phyloP scores from a whole-genome alignment of 64 coral and sea anemone genomes.

The Montipora capricornis region DNA sequence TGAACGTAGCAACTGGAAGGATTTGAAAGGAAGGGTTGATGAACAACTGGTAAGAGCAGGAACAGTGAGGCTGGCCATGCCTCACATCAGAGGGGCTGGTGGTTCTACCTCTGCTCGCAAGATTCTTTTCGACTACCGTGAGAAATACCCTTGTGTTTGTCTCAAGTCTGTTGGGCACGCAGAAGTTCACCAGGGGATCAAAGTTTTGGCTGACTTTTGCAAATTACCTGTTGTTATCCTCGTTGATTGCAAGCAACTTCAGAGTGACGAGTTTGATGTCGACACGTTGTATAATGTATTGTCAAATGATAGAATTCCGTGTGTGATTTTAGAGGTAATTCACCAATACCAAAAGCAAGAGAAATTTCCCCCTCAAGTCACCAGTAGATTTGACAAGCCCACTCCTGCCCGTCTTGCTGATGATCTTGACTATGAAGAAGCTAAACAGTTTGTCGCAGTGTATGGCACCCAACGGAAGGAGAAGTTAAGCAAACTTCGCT shows the following conservation, averaged over 20 bases:
- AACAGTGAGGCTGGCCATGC: slow-evolving; percentile 27
- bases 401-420: slow-evolving; percentile 36
- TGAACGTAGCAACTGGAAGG: slow-evolving; percentile 52
- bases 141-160: slow-evolving; percentile 66
- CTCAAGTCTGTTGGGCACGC: slow-evolving; percentile 47
- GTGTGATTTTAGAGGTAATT: slow-evolving; percentile 47
- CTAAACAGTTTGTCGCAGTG: slow-evolving; percentile 26
- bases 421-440: neutral
- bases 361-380: neutral
- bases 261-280: slow-evolving; percentile 52
- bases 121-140: slow-evolving; percentile 60
- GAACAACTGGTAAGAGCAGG: slow-evolving; percentile 39
- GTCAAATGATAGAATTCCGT: slow-evolving; percentile 68
- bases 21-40: slow-evolving; percentile 15
- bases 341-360: slow-evolving; percentile 8
- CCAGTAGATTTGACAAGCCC: neutral
- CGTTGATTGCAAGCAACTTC: slow-evolving; percentile 42
- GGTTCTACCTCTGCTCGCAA: slow-evolving; percentile 73
- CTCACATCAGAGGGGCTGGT: slow-evolving; percentile 69
- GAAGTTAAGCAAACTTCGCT: neutral
- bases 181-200: slow-evolving; percentile 52
- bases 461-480: slow-evolving; percentile 56
- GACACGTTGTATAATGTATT: slow-evolving; percentile 45
- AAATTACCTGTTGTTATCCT: slow-evolving; percentile 58
- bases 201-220: slow-evolving; percentile 54